These are phyloP conservation scores for Falcunculus frontatus DNA, from an alignment of 2,113 vertebrate species.

Conservation along the genomic window DNA sequence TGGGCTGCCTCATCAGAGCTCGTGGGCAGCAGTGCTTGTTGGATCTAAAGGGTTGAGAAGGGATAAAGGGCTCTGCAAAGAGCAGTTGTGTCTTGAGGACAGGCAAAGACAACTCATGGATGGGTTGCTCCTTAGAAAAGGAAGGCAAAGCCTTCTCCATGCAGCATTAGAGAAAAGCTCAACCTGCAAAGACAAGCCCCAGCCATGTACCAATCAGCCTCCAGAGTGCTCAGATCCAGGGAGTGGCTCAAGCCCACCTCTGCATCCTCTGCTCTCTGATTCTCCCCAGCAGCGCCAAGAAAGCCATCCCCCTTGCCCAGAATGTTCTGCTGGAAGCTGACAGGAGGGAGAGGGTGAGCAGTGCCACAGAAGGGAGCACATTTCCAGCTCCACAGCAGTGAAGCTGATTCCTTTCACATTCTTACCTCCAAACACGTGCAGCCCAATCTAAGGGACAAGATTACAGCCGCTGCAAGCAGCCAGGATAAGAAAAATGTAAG, in stretches of 20 bases:
- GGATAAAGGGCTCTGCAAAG: not conserved
- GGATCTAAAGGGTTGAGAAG: not conserved
- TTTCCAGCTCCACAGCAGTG: not conserved
- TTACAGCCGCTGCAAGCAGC: not conserved
- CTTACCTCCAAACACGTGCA: not conserved
- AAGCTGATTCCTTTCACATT: not conserved
- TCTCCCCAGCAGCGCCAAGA: not conserved
- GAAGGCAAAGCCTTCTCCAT: not conserved
- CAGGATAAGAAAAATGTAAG: not conserved
- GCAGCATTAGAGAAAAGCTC: not conserved
- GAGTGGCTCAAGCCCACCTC: not conserved
- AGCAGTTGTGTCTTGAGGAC: not conserved
- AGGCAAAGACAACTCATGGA: not conserved
- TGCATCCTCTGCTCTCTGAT: not conserved
- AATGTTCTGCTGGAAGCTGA: not conserved
- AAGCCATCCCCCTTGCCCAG: not conserved
- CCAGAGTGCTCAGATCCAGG: not conserved
- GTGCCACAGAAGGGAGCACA: not conserved
- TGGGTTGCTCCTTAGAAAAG: not conserved
- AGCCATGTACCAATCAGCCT: not conserved
- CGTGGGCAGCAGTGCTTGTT: fast-evolving
- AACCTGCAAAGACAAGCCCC: not conserved
- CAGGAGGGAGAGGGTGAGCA: not conserved
- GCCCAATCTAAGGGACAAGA: not conserved
- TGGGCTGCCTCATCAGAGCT: not conserved